A percentile compares a stretch with the other conserved stretches of the same genome.
These are phyloP conservation scores for Zalophus californianus DNA, from an alignment of 2,797 vertebrate species.

Conservation along the genomic window DNA sequence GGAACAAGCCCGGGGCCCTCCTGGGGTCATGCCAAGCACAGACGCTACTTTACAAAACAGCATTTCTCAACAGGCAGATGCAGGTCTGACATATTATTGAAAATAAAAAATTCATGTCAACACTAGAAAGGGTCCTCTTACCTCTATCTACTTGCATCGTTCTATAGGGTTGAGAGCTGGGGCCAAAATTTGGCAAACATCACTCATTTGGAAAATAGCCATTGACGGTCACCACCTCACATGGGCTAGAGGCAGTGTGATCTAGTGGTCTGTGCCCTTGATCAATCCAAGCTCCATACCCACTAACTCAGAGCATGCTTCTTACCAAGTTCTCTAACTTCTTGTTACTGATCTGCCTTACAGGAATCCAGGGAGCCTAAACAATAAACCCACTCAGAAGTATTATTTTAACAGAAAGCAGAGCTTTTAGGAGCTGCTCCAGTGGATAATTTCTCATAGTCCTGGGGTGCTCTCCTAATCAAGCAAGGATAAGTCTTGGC, in stretches of 20 bases:
- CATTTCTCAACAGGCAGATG: not conserved
- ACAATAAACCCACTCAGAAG: not conserved
- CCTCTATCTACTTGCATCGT: not conserved
- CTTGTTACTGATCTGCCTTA: not conserved
- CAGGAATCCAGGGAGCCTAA: not conserved
- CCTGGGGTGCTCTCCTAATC: not conserved
- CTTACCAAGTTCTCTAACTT: not conserved
- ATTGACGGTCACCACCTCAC: not conserved
- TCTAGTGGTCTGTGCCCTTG: not conserved
- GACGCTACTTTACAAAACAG: not conserved
- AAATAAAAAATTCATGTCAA: not conserved
- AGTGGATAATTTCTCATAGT: not conserved
- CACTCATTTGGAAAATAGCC: not conserved
- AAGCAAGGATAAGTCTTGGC: not conserved
- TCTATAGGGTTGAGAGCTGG: not conserved
- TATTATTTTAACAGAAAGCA: not conserved
- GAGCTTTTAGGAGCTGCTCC: not conserved
- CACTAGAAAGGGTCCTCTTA: not conserved
- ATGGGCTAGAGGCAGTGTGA: not conserved
- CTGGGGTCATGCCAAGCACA: not conserved
- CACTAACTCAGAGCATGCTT: not conserved
- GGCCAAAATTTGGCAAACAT: not conserved
- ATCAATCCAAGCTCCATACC: not conserved
- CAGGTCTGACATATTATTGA: not conserved
- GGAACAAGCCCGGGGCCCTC: not conserved